Evolutionary conservation across 2,888 invertebrate species (phyloP), one percentile per base, ranked within the genome.

Genomic region (Anticlea derivata): DNA sequence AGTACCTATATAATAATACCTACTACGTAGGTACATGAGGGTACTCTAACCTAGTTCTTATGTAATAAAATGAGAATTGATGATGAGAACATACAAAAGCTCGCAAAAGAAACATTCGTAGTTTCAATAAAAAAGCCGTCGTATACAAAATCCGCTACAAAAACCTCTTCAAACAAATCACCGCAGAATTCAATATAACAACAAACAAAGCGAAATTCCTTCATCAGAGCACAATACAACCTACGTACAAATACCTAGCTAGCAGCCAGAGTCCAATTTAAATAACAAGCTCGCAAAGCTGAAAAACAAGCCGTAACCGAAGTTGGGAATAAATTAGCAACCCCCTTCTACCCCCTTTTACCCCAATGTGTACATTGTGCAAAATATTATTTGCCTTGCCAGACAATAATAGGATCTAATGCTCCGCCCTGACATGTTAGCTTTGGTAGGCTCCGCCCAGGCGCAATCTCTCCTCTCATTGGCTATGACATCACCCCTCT

Each of bases 371-470:
- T 93, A 93, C 92, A 92, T 92, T 93, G 93, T 92, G 92, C 92
- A 92, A 92, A 93, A 93, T 93, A 93, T 93, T 93, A 93, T 93
- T 93, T 93, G 93, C 93, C 92, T 93, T 92, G 91, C 92, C 91
- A 91, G 90, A 90, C 88, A 88, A 89, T 91, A 90, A 86, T 92
- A 84, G 86, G 87, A 89, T 88, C 86, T 86, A 83, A 71, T 78
- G 87, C 86, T 82, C 78, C 89, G 86, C 89, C 88, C 86, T 90
- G 91, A 91, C 91, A 91, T 91, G 89, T 90, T 89, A 89, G 89
- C 91, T 90, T 89, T 84, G 75, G 61, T 55, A 58, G 65, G 71
- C 87, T 70, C 87, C 91, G 84, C 91, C 91, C 81, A 31, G 56
- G 46, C 51, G 8, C 12, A 38, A 40, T 58, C 66, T 63, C 54